Evolutionary conservation across 2,113 vertebrate genomes (phyloP).

Genomic region (Mormoops blainvillei): DNA sequence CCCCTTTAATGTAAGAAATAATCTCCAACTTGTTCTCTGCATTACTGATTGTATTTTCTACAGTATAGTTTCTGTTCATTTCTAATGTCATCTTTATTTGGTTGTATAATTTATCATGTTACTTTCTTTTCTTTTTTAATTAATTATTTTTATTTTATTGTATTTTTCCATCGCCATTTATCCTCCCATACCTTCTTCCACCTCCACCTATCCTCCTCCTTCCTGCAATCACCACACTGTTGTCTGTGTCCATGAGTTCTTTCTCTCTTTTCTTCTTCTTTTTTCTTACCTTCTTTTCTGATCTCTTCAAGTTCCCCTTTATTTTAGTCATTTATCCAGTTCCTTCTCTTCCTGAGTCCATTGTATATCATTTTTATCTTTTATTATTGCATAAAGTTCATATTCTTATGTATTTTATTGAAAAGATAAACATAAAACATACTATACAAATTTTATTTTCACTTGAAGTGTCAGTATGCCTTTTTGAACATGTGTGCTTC

Average conservation of each 20-base stretch:
- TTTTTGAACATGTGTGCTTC: neutral
- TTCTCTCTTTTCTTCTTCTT: too few species aligned
- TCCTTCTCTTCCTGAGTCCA: neutral
- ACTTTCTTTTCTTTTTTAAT: neutral
- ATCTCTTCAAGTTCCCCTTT: neutral
- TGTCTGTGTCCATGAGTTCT: too few species aligned
- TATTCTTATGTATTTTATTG: neutral
- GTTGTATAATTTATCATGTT: neutral
- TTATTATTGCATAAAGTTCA: neutral
- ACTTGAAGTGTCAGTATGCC: neutral
- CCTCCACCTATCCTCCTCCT: too few species aligned
- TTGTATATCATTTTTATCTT: neutral
- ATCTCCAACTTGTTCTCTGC: neutral
- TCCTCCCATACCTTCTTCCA: too few species aligned
- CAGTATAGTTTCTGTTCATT: neutral
- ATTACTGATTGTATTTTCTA: neutral
- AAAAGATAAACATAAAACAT: neutral
- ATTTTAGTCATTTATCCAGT: neutral
- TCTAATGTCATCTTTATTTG: neutral
- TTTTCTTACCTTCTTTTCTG: neutral
- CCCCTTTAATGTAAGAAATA: neutral
- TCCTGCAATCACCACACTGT: too few species aligned
- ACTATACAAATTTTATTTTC: neutral
- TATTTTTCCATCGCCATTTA: too few species aligned
- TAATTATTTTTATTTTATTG: too few species aligned